Conservation (phyloP, 1,140 invertebrate genomes). For the Drosophila navojoa region DNA sequence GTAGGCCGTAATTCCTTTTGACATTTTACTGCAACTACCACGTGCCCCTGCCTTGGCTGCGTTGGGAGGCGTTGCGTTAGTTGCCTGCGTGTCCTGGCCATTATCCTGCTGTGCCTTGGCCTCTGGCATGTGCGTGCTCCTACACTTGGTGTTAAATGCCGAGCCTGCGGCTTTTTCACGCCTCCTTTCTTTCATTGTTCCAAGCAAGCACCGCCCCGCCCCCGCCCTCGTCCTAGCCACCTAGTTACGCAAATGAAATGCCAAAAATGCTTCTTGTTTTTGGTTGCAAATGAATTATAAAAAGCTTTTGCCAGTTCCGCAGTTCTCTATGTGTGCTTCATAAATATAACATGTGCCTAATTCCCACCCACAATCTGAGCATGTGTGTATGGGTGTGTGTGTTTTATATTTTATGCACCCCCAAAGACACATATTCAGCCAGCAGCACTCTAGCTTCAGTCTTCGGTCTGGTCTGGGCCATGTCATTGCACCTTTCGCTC, state of each 20-base stretch:
- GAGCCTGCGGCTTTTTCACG: conserved; percentile 65
- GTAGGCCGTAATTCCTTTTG: not conserved
- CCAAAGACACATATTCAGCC: conserved; percentile 17
- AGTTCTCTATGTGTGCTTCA: conserved; percentile 48
- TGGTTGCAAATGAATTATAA: conserved; percentile 56
- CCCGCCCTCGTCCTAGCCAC: not conserved
- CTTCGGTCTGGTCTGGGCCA: conserved; percentile 15
- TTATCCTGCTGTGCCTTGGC: conserved; percentile 49
- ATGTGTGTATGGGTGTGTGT: not conserved
- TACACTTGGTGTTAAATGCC: conserved; percentile 62
- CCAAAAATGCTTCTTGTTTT: conserved; percentile 38
- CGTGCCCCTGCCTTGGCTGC: conserved; percentile 11
- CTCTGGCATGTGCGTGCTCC: conserved; percentile 27
- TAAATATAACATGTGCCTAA: conserved; percentile 49
- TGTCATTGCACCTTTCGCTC: conserved; percentile 48
- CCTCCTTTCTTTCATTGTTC: conserved; percentile 66
- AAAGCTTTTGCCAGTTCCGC: conserved; percentile 21
- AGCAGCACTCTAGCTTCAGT: not conserved
- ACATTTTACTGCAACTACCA: conserved; percentile 2
- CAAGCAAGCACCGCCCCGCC: not conserved
- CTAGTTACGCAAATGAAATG: conserved; percentile 47
- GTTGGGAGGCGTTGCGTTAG: conserved; percentile 57
- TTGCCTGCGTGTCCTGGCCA: conserved; percentile 64
- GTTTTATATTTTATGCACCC: conserved; percentile 54
- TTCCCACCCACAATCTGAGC: conserved; percentile 4